These are phyloP conservation scores for Catostomus latipinnis DNA, from an alignment of 2,797 vertebrate species.

Conservation along the genomic window DNA sequence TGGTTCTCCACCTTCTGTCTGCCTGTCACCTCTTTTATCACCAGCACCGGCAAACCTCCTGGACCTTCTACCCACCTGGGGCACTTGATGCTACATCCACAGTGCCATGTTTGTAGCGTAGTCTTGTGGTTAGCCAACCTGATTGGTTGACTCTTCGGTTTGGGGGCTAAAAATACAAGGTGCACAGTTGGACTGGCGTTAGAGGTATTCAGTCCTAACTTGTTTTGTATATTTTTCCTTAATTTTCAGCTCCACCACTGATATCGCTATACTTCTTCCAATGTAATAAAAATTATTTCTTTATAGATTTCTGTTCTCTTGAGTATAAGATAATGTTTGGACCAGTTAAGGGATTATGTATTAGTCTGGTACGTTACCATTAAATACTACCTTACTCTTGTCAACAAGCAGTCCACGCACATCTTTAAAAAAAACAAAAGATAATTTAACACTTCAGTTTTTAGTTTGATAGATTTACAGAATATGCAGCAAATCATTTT, in stretches of 20 bases:
- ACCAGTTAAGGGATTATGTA: background rate
- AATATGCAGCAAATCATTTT: constrained; percentile 25
- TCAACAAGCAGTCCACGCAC: constrained; percentile 28
- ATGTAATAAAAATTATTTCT: background rate
- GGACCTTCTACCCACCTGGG: background rate
- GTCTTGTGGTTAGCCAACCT: constrained; percentile 2
- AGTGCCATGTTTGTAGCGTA: constrained; percentile 10
- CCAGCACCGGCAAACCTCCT: constrained; percentile 28
- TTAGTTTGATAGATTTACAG: constrained; percentile 27
- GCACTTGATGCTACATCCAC: constrained; percentile 1
- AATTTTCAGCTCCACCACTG: background rate
- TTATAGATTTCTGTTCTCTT: background rate
- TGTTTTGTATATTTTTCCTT: background rate
- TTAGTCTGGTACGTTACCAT: background rate
- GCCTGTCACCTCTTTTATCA: constrained; percentile 4
- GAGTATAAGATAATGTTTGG: background rate
- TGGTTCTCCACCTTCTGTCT: constrained; percentile 4
- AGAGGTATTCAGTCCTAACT: background rate
- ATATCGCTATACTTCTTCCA: background rate
- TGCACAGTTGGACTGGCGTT: constrained; percentile 32
- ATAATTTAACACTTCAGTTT: constrained; percentile 42
- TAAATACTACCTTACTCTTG: constrained; percentile 3
- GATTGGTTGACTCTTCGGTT: background rate
- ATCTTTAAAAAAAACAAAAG: constrained; percentile 38
- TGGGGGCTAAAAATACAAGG: background rate